These are phyloP conservation scores for Eptatretus burgeri DNA, from an alignment of 2,113 vertebrate species.

Conservation along the genomic window DNA sequence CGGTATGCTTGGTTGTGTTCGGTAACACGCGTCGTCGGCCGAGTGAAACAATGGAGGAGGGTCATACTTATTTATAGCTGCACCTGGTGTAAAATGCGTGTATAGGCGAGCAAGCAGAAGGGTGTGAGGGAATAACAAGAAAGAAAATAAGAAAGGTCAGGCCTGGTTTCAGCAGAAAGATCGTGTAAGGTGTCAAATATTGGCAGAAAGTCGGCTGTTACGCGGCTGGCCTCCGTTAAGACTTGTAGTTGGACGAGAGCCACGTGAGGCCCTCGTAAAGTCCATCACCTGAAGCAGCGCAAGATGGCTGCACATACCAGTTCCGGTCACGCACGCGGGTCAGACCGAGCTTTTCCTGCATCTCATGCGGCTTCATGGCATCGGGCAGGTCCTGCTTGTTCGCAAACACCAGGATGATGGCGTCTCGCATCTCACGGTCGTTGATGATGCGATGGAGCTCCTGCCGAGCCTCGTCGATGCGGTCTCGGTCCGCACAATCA, in stretches of 20 bases:
- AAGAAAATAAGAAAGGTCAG: no score
- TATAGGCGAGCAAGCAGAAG: no score
- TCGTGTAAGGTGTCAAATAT: no score
- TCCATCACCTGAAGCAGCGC: constrained; percentile 8
- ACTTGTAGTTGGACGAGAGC: constrained; percentile 9
- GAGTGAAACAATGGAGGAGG: no score
- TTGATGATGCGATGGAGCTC: constrained; percentile 10
- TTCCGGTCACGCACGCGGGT: constrained; percentile 9
- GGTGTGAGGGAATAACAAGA: no score
- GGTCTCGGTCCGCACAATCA: constrained; percentile 9
- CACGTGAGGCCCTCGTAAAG: constrained; percentile 9
- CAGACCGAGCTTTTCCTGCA: constrained; percentile 9
- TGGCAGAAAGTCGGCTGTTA: no score
- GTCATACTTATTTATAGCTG: no score
- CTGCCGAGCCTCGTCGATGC: constrained; percentile 10
- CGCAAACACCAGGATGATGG: constrained; percentile 9
- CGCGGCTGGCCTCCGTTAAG: neutral
- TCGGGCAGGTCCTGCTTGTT: constrained; percentile 10
- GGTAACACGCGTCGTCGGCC: no score
- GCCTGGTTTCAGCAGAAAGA: no score
- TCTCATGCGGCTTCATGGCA: constrained; percentile 9
- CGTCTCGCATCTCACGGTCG: constrained; percentile 10
- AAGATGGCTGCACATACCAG: constrained; percentile 9
- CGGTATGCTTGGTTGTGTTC: no score
- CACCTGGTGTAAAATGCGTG: no score